Evolutionary conservation across 2,797 vertebrate genomes (phyloP).

Genomic region (Malurus leucopterus): DNA sequence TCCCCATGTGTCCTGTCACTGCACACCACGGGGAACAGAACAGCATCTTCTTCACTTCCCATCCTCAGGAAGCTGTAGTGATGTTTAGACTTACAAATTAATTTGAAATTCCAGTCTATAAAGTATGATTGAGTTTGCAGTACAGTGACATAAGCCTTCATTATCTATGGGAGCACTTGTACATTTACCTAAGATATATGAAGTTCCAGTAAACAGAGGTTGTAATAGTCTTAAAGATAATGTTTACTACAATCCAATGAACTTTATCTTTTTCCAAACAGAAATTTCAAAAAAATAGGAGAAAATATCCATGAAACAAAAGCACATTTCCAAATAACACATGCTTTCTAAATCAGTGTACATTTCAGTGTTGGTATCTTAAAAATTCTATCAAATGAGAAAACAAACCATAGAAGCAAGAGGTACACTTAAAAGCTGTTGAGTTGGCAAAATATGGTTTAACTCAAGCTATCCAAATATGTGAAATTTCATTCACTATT

Average conservation of each 20-base stretch:
- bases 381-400: not conserved
- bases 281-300: not conserved
- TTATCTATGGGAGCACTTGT: not conserved
- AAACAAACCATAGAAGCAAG: not conserved
- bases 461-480: not conserved
- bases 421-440: not conserved
- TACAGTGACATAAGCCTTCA: not conserved
- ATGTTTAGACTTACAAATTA: not conserved
- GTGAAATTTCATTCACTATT: not conserved
- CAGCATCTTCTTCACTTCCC: not conserved
- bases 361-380: not conserved
- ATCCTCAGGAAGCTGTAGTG: not conserved
- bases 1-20: not conserved
- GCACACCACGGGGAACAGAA: not conserved
- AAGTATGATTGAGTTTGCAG: not conserved
- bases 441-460: not conserved
- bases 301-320: not conserved
- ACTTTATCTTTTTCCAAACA: not conserved
- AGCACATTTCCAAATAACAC: not conserved
- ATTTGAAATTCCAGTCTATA: not conserved
- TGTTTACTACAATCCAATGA: not conserved
- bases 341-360: not conserved
- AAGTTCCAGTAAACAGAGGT: not conserved
- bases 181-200: not conserved
- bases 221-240: not conserved